phyloP scores from a whole-genome alignment of 2,888 invertebrate genomes.

The Ashinkailepas kermadecensis region DNA sequence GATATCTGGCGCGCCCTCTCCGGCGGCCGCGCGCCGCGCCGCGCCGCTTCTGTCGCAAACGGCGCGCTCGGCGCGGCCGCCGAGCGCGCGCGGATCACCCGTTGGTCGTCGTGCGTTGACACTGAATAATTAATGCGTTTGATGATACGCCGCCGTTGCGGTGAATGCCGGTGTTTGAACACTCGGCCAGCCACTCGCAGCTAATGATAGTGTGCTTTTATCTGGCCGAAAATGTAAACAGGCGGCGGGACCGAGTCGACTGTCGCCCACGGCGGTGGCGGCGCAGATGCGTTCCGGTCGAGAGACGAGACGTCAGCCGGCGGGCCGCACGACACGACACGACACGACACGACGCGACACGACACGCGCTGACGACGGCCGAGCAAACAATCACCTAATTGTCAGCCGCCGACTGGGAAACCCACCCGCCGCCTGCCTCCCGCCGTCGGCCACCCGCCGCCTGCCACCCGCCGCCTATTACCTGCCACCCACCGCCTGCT shows the following conservation, averaged over 20 bases:
- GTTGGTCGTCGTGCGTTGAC: not conserved
- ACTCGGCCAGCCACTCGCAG: not conserved
- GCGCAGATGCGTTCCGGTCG: too few species aligned
- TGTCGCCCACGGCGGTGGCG: too few species aligned
- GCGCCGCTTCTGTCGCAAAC: not conserved
- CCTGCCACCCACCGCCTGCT: too few species aligned
- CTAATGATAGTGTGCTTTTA: not conserved
- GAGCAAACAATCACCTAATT: too few species aligned
- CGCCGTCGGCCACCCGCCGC: not conserved
- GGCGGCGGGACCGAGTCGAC: too few species aligned
- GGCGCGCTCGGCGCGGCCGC: not conserved
- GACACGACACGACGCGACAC: too few species aligned
- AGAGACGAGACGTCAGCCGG: not conserved
- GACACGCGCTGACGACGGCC: too few species aligned
- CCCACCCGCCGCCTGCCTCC: not conserved
- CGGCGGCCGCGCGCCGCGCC: not conserved
- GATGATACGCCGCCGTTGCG: not conserved
- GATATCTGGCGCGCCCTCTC: too few species aligned
- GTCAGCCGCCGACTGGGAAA: too few species aligned
- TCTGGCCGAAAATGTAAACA: not conserved
- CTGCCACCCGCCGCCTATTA: not conserved
- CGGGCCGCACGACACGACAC: not conserved
- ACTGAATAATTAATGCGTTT: not conserved
- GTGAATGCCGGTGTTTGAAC: slow-evolving; percentile 5
- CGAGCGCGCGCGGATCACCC: not conserved